Base-by-base conservation (phyloP, 2,888 invertebrate species). In the Plutella xylostella region DNA sequence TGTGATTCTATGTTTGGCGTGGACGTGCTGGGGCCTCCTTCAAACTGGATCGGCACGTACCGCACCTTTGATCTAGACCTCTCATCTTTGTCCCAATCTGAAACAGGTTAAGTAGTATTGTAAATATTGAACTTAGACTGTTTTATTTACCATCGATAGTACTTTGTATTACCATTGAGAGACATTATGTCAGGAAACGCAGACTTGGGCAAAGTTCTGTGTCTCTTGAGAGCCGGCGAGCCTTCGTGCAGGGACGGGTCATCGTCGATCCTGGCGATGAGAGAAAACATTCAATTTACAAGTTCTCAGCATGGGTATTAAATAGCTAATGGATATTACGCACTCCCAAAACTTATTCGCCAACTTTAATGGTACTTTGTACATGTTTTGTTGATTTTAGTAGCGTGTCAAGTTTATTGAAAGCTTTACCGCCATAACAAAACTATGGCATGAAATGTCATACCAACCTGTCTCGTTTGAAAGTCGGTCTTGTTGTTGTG, bases 401-500 rank as follows among this genome's bases (percentile, higher is more conserved):
- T 34, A 52, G 49, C 43, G 43, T 43, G 45, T 42, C 49, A 54
- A 41, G 45, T 48, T 61, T 43, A 17, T 62, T 57, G 52, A 53
- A 46, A 61, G 65, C 67, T 77, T 84, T 83, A 66, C 84, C 84
- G 84, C 84, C 84, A 82, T 82, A 82, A 72, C 71, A 60, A 65
- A 57, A 55, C 51, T 51, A 53, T 60, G 50, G 18, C 65, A 78
- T 80, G 79, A 78, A 82, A 20, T 28, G 31, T 68, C 66, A 71
- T 72, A 68, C 76, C 73, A 70, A 83, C 84, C 84, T 84, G 75
- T 80, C 73, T 66, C 84, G 71, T 70, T 84, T 84, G 66, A 70
- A 68, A 69, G 67, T 72, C n/a, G 56, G 66, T 60, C 57, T 63
- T 65, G 48, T 55, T 54, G 49, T n/a, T n/a, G 60, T 49, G 45